phyloP scores from a whole-genome alignment of 2,113 vertebrate genomes.

The Labeo catla region DNA sequence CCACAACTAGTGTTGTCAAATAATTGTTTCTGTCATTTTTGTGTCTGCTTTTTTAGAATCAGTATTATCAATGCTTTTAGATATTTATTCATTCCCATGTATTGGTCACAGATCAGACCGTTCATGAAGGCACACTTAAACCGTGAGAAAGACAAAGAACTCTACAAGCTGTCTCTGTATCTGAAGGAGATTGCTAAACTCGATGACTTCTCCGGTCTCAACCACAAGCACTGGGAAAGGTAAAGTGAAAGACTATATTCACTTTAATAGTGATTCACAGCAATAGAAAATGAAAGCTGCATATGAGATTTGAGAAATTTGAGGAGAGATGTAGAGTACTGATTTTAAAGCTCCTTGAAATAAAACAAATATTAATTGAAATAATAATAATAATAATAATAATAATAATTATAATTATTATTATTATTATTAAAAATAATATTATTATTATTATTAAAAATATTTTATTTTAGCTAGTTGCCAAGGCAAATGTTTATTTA shows the following conservation, averaged over 20 bases:
- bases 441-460: no score
- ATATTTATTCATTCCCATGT: not conserved
- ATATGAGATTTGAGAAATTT: not conserved
- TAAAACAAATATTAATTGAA: no score
- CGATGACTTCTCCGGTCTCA: constrained; percentile 92
- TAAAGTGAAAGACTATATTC: constrained; percentile 57
- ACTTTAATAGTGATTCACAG: not conserved
- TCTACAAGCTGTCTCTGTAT: constrained; percentile 96
- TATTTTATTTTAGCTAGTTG: no score
- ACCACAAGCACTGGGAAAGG: constrained; percentile 99
- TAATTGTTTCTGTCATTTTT: not conserved
- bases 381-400: no score
- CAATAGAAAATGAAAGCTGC: not conserved
- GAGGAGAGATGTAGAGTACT: not conserved
- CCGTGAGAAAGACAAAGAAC: constrained; percentile 95
- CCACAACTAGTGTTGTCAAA: not conserved
- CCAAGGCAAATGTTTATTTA: no score
- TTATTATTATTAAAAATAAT: no score
- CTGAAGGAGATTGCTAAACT: constrained; percentile 97
- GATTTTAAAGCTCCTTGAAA: not conserved
- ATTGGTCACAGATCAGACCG: constrained; percentile 85
- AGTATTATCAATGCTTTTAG: not conserved
- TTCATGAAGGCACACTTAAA: constrained; percentile 99
- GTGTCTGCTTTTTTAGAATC: not conserved
- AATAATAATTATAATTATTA: no score